Evolutionary conservation across 2,888 invertebrate species (phyloP).

Genomic region (Gari tellinella): DNA sequence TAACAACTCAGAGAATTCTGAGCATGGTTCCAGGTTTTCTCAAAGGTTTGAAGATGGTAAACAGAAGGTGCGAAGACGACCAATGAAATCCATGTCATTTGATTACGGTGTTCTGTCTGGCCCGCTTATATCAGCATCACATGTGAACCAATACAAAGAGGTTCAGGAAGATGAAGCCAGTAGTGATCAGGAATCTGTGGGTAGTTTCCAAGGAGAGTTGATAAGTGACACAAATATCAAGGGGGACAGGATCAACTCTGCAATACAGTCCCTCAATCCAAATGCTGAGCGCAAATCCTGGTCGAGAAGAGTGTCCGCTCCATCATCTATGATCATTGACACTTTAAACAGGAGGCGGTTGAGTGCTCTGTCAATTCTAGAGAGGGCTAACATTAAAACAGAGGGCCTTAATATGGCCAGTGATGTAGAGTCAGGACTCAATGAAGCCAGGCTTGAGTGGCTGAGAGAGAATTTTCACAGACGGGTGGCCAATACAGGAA

Average conservation of each 20-base stretch:
- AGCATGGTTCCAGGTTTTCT: neutral
- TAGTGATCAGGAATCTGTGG: neutral
- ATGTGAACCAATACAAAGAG: neutral
- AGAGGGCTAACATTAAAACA: conserved; percentile 51
- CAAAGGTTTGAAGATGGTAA: neutral
- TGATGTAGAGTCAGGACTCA: conserved; percentile 50
- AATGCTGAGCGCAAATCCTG: conserved; percentile 15
- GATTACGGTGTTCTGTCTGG: conserved; percentile 15
- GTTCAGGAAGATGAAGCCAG: conserved; percentile 5
- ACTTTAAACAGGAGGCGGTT: conserved; percentile 40
- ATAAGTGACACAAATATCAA: neutral
- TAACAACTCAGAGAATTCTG: conserved; percentile 3
- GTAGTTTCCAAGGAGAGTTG: neutral
- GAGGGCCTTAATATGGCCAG: conserved; percentile 37
- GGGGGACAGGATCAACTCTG: conserved; percentile 3
- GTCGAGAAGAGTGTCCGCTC: conserved; percentile 42
- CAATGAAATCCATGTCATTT: conserved; percentile 55
- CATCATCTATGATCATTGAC: conserved; percentile 44
- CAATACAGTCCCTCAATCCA: conserved; percentile 22
- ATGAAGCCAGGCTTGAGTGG: conserved; percentile 55
- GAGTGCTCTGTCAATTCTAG: conserved; percentile 54
- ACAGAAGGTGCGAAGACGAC: conserved; percentile 13
- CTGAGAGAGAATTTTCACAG: conserved; percentile 44
- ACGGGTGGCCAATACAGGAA: too few species aligned
- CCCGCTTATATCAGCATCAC: neutral